Percentiles rank a stretch among this genome's conserved stretches.
phyloP scores from a whole-genome alignment of 2,888 invertebrate genomes.

The Drosophila tanythrix region DNA sequence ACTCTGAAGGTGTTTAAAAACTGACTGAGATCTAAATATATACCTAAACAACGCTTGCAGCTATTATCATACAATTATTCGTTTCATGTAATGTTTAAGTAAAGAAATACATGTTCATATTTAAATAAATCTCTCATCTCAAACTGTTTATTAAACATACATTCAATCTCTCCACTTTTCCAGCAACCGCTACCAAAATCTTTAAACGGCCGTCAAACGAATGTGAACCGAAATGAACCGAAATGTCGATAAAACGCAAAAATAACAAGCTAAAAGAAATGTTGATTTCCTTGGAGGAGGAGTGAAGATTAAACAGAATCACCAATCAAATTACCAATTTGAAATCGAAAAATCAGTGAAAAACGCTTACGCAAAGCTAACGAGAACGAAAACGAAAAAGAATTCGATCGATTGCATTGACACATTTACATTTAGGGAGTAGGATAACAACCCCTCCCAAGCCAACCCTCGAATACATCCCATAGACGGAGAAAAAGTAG shows the following conservation, averaged over 20 bases:
- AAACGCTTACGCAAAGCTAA: constrained; percentile 14
- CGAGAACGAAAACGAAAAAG: constrained; percentile 49
- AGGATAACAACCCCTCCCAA: background rate
- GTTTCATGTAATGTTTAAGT: background rate
- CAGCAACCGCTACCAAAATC: constrained; percentile 34
- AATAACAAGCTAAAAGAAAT: constrained; percentile 55
- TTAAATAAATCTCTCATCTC: background rate
- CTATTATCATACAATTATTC: no score
- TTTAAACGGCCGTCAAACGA: constrained; percentile 13
- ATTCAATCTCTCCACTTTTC: background rate
- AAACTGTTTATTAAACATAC: background rate
- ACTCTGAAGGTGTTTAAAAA: background rate
- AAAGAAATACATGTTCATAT: background rate
- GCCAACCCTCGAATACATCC: background rate
- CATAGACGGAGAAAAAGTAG: background rate
- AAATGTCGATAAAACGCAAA: constrained; percentile 79
- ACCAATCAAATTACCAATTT: constrained; percentile 13
- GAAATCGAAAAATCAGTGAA: constrained; percentile 17
- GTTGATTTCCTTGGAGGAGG: constrained; percentile 43
- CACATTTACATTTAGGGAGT: constrained; percentile 8
- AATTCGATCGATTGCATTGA: constrained; percentile 51
- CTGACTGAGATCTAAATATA: background rate
- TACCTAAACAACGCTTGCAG: background rate
- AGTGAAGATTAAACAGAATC: background rate
- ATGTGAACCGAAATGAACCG: constrained; percentile 24